A percentile compares a stretch with the other conserved stretches of the same genome.
Conservation (phyloP, 2,113 vertebrate genomes). For the Ammodramus savannarum region DNA sequence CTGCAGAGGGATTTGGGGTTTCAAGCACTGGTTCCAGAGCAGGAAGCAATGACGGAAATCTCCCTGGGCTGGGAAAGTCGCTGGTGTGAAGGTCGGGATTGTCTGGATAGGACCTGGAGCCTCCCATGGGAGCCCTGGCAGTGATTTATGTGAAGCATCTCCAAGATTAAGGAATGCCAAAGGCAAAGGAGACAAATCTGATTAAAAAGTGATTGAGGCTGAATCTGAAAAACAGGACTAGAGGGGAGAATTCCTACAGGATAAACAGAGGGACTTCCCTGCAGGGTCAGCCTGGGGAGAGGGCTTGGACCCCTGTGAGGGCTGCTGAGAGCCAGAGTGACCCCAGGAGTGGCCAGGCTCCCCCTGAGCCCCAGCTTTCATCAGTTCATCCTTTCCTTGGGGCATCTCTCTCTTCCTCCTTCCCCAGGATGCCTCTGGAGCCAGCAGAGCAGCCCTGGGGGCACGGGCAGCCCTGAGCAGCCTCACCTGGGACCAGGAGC, state of each 20-base stretch:
- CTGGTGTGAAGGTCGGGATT: background rate
- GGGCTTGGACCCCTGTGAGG: background rate
- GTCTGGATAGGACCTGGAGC: background rate
- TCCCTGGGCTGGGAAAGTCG: background rate
- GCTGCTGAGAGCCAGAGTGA: background rate
- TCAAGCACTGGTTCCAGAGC: background rate
- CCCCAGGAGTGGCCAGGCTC: background rate
- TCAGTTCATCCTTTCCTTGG: too few species aligned
- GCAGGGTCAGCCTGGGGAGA: background rate
- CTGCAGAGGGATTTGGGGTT: background rate
- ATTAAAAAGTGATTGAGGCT: background rate
- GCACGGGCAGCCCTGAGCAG: background rate
- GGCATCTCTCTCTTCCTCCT: background rate
- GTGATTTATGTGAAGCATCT: background rate
- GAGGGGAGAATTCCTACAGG: background rate
- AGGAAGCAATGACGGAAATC: background rate
- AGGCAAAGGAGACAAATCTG: background rate
- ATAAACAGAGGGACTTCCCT: background rate
- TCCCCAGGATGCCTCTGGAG: background rate
- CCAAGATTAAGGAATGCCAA: background rate
- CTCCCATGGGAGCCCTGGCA: background rate
- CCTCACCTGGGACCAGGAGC: background rate
- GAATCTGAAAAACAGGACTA: background rate
- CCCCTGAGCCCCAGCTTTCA: background rate
- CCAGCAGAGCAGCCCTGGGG: background rate